Base-by-base conservation (phyloP, 2,113 vertebrate species). In the Osmerus eperlanus region DNA sequence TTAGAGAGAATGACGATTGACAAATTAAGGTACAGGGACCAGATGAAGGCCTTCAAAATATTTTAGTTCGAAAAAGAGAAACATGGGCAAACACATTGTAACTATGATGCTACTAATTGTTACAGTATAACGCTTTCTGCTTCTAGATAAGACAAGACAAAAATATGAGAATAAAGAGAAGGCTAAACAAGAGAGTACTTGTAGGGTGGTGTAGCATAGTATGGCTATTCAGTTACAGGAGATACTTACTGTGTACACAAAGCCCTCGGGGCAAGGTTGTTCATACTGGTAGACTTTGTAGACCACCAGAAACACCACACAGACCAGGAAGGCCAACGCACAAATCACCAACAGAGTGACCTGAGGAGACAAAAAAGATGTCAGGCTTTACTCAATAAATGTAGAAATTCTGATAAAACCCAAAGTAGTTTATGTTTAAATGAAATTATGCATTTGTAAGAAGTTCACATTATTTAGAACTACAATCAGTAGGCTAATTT, bases 231-330 rank as follows among this genome's bases (percentile, higher is more conserved):
- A 25, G 21, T 52, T 14, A 52, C 3, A n/a, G 25, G 58, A n/a
- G 3, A 19, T 52, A 64, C 74, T 92, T 93, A 98, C 96, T 95
- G 77, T 90, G 82, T 91, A 94, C 76, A 97, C 79, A 56, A 97
- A 97, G 75, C 95, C 95, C 68, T 96, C 95, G 0, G 96, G 96
- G 86, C 96, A 98, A 36, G 95, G 93, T 60, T 97, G 96, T 77
- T 98, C 96, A 2, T 97, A 97, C 90, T 97, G 96, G 89, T 97
- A 98, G 84, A 97, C 94, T 91, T 98, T 98, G 92, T 97, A 98
- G 91, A 98, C 95, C 0, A 98, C 96, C 92, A 98, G 92, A 90
- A 98, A 98, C 83, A 97, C 95, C 65, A 98, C 92, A 28, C 96
- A 98, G 0, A 96, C 94, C 86, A 98, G 87, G 88, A 98, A 98